Percentiles rank a stretch among this genome's conserved stretches.
Evolutionary conservation across 2,797 vertebrate species (phyloP).

Genomic region (Strix occidentalis): DNA sequence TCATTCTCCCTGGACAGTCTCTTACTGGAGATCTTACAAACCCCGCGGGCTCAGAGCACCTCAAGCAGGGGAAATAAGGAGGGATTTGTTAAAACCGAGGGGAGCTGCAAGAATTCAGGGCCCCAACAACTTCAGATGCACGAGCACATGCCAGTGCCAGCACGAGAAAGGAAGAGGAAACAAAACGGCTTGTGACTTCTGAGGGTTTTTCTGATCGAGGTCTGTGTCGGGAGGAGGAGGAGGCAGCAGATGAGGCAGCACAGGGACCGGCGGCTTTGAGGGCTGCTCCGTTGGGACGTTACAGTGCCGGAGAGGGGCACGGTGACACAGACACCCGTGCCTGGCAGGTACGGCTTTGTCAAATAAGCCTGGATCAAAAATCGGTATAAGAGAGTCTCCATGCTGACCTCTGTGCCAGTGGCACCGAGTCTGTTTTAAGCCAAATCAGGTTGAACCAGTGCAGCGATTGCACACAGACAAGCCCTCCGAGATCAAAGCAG

Average conservation of each 20-base stretch:
- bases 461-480: neutral
- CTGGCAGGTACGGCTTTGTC: neutral
- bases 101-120: neutral
- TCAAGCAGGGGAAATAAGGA: neutral
- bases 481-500: neutral
- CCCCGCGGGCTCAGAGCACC: fast-evolving
- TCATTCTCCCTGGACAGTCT: too few species aligned
- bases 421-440: neutral
- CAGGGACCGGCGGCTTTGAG: fast-evolving
- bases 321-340: fast-evolving
- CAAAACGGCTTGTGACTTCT: neutral
- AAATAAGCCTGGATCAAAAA: neutral
- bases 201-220: neutral
- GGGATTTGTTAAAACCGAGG: neutral
- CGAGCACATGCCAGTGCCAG: neutral
- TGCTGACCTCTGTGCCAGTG: neutral
- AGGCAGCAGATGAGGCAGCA: neutral
- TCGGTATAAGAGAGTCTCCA: fast-evolving
- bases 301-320: fast-evolving
- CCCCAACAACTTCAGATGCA: neutral
- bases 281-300: fast-evolving
- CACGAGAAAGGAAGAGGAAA: neutral
- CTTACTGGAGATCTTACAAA: neutral
- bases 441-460: neutral
- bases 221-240: neutral